A percentile compares a stretch with the other conserved stretches of the same genome.
Conservation (phyloP, 2,797 vertebrate genomes). For the Lagorchestes hirsutus region DNA sequence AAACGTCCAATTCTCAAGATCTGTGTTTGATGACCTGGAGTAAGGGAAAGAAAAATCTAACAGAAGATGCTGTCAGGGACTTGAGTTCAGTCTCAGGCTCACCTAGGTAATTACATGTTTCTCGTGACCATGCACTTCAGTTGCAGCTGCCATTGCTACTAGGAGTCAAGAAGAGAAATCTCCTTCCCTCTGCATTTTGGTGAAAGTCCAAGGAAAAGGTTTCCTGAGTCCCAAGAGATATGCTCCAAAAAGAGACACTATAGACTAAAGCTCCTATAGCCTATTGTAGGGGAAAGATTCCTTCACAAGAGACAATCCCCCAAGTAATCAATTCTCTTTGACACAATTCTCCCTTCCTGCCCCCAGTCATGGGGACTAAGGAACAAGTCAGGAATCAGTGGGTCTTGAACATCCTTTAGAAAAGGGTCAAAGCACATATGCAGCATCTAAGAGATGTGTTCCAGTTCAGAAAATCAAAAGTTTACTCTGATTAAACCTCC, state of each 20-base stretch:
- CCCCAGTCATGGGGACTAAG: neutral
- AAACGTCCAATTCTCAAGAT: neutral
- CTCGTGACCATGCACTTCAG: neutral
- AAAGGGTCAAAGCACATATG: neutral
- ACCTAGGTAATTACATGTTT: neutral
- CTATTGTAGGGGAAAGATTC: neutral
- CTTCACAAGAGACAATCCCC: neutral
- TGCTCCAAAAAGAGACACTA: neutral
- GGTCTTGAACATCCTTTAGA: neutral
- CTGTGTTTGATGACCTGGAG: neutral
- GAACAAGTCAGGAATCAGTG: neutral
- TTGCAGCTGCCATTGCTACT: neutral
- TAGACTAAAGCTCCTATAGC: neutral
- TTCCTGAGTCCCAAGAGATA: neutral
- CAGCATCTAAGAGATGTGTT: neutral
- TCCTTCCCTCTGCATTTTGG: neutral
- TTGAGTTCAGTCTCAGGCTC: neutral
- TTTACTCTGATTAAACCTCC: neutral
- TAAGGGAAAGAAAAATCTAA: neutral
- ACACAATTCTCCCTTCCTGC: neutral
- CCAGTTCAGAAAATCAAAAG: neutral
- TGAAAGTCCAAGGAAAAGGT: neutral
- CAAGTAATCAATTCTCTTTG: neutral
- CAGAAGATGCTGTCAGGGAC: neutral
- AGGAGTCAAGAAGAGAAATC: neutral